Evolutionary conservation across 1,140 invertebrate species (phyloP), one percentile per base, ranked within the genome.

Genomic region (Vollenhovia emeryi): DNA sequence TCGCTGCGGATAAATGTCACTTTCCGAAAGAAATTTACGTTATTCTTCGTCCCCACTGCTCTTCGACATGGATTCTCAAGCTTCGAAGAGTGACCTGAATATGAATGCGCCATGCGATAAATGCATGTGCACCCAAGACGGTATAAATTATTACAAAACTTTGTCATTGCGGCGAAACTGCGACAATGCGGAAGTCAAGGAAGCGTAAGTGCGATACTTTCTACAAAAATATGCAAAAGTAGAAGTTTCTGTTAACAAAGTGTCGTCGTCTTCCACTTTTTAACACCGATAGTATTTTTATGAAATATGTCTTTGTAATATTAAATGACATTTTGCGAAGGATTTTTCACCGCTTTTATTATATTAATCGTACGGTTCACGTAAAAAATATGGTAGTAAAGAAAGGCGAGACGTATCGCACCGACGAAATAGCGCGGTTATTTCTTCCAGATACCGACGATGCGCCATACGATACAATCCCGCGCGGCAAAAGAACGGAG

Each of bases 121-220:
- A 21, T 89, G 80, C 33, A 3, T 11, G 1, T 87, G 75, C 15
- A 24, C 7, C 21, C 40, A 79, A 21, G 30, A 13, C 95, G 96
- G 95, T 1, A 95, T 98, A 86, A 97, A 98, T 94, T 98, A 98
- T 94, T 98, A 98, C 92, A 96, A 96, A 76, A 95, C 97, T 88
- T 95, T 98, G 24, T 96, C 96, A 80, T 91, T 98, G 50, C 92
- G 95, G 18, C 96, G 96, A 88, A 95, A 95, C 89, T 96, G 97
- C 36, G 94, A 95, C 36, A 96, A 97, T 79, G 95, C 96, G 84
- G 97, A 98, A 62, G 97, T 98, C 21, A 97, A 97, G 91, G 95
- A 96, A 89, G 96, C 96, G 92, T 98, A 95, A 95, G 94, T 91
- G n/a, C 62, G 11, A 80, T 48, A 4, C 52, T 36, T n/a, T 24